These are phyloP conservation scores for Cheilosia grossa DNA, from an alignment of 2,888 invertebrate genomes.

Conservation along the genomic window DNA sequence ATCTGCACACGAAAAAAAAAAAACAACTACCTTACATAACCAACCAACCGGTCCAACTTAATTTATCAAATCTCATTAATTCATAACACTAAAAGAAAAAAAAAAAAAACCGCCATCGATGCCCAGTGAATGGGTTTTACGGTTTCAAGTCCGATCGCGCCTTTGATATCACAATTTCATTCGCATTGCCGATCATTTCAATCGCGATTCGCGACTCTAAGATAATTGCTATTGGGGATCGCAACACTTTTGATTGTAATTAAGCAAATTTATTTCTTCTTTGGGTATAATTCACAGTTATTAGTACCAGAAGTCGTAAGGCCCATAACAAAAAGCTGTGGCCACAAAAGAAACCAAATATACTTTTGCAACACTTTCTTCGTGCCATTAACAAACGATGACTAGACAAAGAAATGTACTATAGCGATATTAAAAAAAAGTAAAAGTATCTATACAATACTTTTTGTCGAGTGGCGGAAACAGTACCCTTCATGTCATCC, in stretches of 20 bases:
- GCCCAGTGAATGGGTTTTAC: constrained; percentile 28
- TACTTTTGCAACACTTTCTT: constrained; percentile 63
- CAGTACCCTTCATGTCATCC: constrained; percentile 61
- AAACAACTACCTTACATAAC: constrained; percentile 46
- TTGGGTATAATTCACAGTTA: constrained; percentile 47
- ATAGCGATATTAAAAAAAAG: constrained; percentile 34
- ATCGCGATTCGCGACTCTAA: constrained; percentile 16
- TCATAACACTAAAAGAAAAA: background rate
- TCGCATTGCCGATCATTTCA: constrained; percentile 18
- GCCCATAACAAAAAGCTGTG: constrained; percentile 37
- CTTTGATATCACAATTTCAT: constrained; percentile 37
- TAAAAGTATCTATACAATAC: constrained; percentile 60
- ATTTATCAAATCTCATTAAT: constrained; percentile 3
- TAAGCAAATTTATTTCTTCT: constrained; percentile 32
- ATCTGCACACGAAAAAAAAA: constrained; percentile 37
- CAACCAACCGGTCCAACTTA: constrained; percentile 1
- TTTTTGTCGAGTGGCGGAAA: constrained; percentile 62
- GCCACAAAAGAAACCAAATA: constrained; percentile 23
- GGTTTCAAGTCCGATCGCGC: constrained; percentile 7
- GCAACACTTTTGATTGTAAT: constrained; percentile 34
- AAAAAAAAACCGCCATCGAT: constrained; percentile 6
- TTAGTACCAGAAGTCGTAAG: constrained; percentile 45
- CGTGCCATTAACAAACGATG: background rate
- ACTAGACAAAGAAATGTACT: background rate
- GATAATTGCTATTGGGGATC: constrained; percentile 8